Base-by-base conservation (phyloP, 2,888 invertebrate genomes). In the Bombylius discolor region DNA sequence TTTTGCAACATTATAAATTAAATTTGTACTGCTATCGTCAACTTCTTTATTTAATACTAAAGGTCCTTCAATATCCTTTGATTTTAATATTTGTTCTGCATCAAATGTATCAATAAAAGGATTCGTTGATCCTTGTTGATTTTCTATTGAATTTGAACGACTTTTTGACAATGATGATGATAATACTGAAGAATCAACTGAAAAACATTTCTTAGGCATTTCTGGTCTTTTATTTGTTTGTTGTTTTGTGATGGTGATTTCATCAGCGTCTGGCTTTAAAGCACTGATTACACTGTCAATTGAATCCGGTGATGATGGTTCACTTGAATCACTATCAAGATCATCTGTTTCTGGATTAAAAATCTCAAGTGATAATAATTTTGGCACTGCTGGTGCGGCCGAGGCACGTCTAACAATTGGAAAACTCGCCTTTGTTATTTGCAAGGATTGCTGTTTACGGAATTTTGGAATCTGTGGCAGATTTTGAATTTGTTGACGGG, bases 261-360 rank as follows among this genome's bases (percentile, higher is more conserved):
- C 52, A 50, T 50, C 50, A 39, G 33, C 31, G 39, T 52, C 47
- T 32, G 55, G 54, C 32, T 55, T 55, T 42, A 44, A 50, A 47
- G 88, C 87, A 66, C 86, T 88, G 62, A 90, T 89, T 1, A 91
- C 90, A 66, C 89, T 89, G 64, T 89, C 89, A 4, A 87, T 83
- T 4, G 90, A 90, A 68, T 90, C 90, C 4, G 91, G 90, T 0
- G 91, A 90, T 0, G 90, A 90, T 12, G 74, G 71, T 12, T 89
- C 87, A 66, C 89, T 89, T 0, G 89, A 90, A 69, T 92, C 92
- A 66, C 90, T 91, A 69, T 92, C 92, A 71, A 90, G 80, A 66
- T 93, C 92, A 68, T 93, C 92, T 7, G 87, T 89, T 67, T 90
- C 92, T 3, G 92, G 92, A 74, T 93, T 92, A 67, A 90, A 93